Evolutionary conservation across 2,797 vertebrate genomes (phyloP).

Genomic region (Etheostoma perlongum): DNA sequence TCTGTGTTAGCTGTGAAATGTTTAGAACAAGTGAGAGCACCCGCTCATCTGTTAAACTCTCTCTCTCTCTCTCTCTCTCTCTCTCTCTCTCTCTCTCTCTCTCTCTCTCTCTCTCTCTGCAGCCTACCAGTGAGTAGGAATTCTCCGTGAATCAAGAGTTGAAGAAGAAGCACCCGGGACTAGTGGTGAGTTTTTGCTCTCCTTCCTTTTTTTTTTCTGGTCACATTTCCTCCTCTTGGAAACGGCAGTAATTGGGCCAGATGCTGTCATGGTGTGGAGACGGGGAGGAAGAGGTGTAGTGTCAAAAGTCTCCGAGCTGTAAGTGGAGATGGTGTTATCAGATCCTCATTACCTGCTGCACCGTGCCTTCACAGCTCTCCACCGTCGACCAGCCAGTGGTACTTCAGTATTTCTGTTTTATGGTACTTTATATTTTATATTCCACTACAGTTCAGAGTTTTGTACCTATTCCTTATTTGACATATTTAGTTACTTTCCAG

Average conservation of each 20-base stretch:
- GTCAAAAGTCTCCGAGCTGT: not conserved
- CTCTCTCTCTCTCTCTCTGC: conserved; percentile 21
- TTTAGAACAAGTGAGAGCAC: conserved; percentile 2
- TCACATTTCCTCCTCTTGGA: not conserved
- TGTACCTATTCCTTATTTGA: too few relatives aligned
- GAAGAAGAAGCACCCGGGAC: conserved; percentile 55
- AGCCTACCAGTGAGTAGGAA: conserved; percentile 50
- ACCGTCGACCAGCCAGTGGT: not conserved
- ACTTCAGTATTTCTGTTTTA: not conserved
- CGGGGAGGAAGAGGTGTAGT: not conserved
- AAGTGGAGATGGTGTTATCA: not conserved
- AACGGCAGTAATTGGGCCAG: conserved; percentile 5
- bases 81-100: conserved; percentile 18
- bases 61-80: conserved; percentile 18
- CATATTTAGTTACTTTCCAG: too few relatives aligned
- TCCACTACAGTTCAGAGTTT: not conserved
- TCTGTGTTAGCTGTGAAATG: conserved; percentile 6
- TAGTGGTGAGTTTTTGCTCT: conserved; percentile 64
- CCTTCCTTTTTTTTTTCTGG: not conserved
- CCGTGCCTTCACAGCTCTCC: too few relatives aligned
- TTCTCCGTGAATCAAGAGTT: conserved; percentile 61
- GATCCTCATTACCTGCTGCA: not conserved
- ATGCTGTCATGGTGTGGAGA: not conserved
- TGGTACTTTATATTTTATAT: not conserved
- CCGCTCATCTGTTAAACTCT: not conserved